Conservation (phyloP, 2,888 invertebrate species). For the Cactoblastis cactorum region DNA sequence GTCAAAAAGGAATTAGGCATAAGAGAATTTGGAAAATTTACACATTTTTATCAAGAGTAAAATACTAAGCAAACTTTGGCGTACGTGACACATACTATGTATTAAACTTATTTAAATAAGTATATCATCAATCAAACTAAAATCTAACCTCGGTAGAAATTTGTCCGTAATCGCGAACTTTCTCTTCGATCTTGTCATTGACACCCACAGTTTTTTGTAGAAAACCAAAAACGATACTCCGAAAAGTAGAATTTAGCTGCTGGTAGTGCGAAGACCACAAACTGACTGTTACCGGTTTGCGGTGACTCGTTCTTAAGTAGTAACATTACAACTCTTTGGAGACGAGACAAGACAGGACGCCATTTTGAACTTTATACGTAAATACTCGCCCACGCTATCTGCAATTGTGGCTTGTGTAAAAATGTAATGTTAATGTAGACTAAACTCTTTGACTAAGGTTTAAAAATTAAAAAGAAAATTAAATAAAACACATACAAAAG, state of each 20-base stretch:
- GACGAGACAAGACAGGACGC: not conserved
- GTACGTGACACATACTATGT: not conserved
- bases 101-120: not conserved
- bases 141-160: constrained; percentile 74
- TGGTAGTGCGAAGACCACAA: constrained; percentile 41
- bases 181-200: constrained; percentile 78
- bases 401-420: not conserved
- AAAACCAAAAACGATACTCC: constrained; percentile 56
- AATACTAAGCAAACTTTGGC: not conserved
- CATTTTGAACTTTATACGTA: constrained; percentile 14
- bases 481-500: too few species aligned
- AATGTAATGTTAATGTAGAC: not conserved
- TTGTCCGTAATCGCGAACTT: constrained; percentile 75
- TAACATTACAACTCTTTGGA: constrained; percentile 5
- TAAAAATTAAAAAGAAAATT: too few species aligned
- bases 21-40: too few species aligned
- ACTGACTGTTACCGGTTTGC: constrained; percentile 40
- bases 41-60: too few species aligned
- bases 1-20: too few species aligned
- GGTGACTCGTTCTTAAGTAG: constrained; percentile 46
- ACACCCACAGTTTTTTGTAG: constrained; percentile 62
- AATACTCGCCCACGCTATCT: not conserved
- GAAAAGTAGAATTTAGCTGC: constrained; percentile 52
- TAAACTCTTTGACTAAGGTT: too few species aligned
- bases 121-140: constrained; percentile 8